Evolutionary conservation across 2,113 vertebrate genomes (phyloP), one percentile per base, ranked within the genome.

Genomic region (Bufo bufo): DNA sequence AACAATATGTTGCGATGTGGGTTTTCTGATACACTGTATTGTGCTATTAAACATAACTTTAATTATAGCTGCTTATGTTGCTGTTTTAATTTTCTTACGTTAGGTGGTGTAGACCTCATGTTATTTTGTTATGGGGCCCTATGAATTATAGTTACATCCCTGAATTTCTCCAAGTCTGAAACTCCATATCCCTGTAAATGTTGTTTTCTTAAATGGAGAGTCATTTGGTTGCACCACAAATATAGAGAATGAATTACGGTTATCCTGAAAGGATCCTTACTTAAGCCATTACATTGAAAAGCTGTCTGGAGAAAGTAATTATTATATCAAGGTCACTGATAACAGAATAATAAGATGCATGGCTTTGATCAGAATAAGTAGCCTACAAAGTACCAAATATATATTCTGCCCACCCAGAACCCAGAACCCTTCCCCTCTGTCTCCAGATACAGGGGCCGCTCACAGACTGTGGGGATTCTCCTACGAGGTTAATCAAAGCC

Each of bases 401-500:
- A 82, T 47, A 47, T 49, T 19, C 58, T 12, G 56, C 79, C 47
- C 11, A 16, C n/a, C 77, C 52, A 7, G 23, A 1, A 20, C 17
- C 47, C 47, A 19, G 75, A 80, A 16, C 16, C 78, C 78, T 14
- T 56, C 77, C 58, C 43, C 59, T 65, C 19, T 82, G 45, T 61
- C 79, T 82, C 52, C 69, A 47, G 84, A 58, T 59, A 58, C 17
- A 58, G 69, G 20, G 83, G 23, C 19, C 81, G 69, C 14, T 82
- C 43, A 3, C 1, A 47, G 47, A 23, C 49, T 9, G 54, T 43
- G 23, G 43, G 33, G 58, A 79, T 66, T 50, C 45, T 79, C 85
- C 75, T 79, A 43, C 7, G 75, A 77, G 85, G 85, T 87, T 87
- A 80, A 81, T 81, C 16, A 81, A 72, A 71, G 63, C 65, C 16